These are phyloP conservation scores for Microcebus jonahi DNA, from an alignment of 2,113 vertebrate species.

Conservation along the genomic window DNA sequence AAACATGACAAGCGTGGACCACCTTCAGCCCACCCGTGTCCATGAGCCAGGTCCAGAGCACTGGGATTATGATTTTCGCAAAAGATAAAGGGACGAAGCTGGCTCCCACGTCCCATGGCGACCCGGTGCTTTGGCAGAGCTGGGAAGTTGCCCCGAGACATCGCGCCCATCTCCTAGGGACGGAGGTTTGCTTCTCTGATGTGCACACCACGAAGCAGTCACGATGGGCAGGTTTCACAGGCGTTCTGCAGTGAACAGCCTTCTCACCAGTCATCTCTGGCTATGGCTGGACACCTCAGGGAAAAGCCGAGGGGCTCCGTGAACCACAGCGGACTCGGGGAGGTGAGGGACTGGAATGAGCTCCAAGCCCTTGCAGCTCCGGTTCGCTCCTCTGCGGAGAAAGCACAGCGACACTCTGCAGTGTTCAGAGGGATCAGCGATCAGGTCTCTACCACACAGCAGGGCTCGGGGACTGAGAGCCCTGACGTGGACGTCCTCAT, in stretches of 20 bases:
- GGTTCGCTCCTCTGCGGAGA: fast-evolving
- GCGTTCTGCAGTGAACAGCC: neutral
- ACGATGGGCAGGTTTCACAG: neutral
- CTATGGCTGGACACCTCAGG: fast-evolving
- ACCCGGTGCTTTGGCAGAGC: neutral
- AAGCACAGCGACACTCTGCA: too few relatives aligned
- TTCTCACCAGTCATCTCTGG: fast-evolving
- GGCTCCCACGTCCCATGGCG: neutral
- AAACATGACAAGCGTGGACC: slow-evolving; percentile 53
- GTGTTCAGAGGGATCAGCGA: neutral
- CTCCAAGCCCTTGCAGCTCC: neutral
- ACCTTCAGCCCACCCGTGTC: neutral
- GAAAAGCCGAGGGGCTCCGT: neutral
- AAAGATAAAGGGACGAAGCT: neutral
- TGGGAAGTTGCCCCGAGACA: neutral
- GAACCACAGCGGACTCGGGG: neutral
- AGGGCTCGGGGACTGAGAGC: neutral
- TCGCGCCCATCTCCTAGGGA: neutral
- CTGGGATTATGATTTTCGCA: neutral
- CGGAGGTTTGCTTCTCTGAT: neutral
- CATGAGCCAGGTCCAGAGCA: too few relatives aligned
- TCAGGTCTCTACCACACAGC: neutral
- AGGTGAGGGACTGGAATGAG: neutral
- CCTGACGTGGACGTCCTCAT: fast-evolving
- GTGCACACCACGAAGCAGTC: neutral